Evolutionary conservation across 2,113 vertebrate genomes (phyloP).

Genomic region (Martes martes): DNA sequence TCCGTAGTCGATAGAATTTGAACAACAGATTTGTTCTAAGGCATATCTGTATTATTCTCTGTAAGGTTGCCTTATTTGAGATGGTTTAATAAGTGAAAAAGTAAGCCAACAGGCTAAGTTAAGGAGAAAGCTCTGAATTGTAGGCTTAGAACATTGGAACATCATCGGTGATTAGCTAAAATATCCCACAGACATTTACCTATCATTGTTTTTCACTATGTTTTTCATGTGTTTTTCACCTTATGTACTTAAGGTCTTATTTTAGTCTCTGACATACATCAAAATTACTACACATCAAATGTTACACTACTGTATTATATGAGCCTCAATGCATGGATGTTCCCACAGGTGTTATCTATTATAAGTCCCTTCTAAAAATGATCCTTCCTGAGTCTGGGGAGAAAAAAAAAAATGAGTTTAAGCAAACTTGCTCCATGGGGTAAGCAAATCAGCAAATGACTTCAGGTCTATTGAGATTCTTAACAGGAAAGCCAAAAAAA

Average conservation of each 20-base stretch:
- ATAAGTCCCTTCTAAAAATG: neutral
- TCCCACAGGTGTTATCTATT: neutral
- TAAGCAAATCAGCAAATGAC: neutral
- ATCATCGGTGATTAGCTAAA: neutral
- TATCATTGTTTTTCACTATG: neutral
- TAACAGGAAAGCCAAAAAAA: neutral
- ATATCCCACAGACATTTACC: neutral
- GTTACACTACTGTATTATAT: neutral
- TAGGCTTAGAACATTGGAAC: neutral
- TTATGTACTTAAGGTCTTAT: neutral
- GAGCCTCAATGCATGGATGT: neutral
- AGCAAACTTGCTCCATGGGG: neutral
- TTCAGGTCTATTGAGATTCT: neutral
- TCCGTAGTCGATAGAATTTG: neutral
- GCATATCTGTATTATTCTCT: neutral
- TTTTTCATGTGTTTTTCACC: no score
- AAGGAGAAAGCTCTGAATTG: neutral
- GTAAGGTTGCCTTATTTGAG: neutral
- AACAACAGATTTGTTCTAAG: neutral
- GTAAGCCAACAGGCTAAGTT: neutral
- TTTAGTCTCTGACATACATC: neutral
- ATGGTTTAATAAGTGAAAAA: neutral
- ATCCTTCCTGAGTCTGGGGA: neutral
- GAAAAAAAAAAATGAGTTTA: neutral
- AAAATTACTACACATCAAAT: neutral